phyloP scores from a whole-genome alignment of 2,113 vertebrate genomes.

The Gadus chalcogrammus region DNA sequence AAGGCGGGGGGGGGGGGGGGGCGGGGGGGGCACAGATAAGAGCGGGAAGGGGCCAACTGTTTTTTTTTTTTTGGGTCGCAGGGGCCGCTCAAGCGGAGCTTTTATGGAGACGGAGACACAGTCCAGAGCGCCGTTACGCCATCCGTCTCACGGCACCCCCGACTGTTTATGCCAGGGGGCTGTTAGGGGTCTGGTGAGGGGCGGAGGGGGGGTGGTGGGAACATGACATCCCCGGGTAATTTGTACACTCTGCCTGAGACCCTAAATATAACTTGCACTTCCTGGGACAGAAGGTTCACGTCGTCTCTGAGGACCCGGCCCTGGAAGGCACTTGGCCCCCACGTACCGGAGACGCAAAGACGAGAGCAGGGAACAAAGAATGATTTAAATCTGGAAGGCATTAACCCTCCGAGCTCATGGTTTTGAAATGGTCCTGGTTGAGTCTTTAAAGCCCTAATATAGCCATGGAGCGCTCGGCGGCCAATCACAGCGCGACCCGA shows the following conservation, averaged over 20 bases:
- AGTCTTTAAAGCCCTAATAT: constrained; percentile 15
- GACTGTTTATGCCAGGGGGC: constrained; percentile 46
- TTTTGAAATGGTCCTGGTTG: neutral
- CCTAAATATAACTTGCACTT: constrained; percentile 49
- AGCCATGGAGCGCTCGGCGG: neutral
- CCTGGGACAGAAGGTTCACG: constrained; percentile 40
- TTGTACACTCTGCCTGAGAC: constrained; percentile 41
- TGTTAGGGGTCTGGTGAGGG: neutral
- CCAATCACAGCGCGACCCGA: constrained; percentile 4
- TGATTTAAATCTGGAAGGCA: constrained; percentile 1
- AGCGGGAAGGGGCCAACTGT: no score
- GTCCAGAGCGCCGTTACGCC: constrained; percentile 46
- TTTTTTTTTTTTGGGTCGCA: no score
- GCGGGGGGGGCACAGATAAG: constrained; percentile 7
- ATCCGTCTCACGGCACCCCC: constrained; percentile 31
- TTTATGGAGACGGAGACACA: constrained; percentile 43
- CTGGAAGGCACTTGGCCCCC: constrained; percentile 1
- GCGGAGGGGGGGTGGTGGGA: neutral
- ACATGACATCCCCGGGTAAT: constrained; percentile 50
- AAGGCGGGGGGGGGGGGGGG: no score
- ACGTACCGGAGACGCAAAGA: neutral
- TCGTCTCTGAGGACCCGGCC: constrained; percentile 31
- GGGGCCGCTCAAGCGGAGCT: constrained; percentile 32
- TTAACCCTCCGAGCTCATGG: neutral
- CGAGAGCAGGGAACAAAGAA: neutral